These are phyloP conservation scores for Hylaeus anthracinus DNA, from an alignment of 1,140 invertebrate species.

Conservation along the genomic window DNA sequence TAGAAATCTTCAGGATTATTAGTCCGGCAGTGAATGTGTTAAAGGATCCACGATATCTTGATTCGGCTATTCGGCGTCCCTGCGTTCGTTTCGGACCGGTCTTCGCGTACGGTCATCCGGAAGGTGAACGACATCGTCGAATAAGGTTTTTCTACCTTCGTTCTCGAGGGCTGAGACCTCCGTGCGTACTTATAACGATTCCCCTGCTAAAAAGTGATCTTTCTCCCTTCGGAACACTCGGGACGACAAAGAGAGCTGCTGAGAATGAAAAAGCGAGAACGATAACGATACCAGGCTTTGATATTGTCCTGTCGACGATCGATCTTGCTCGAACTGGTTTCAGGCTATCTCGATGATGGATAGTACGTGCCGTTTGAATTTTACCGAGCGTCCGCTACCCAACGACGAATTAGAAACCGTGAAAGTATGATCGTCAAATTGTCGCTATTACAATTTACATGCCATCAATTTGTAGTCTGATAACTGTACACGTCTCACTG, in stretches of 20 bases:
- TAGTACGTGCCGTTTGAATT: slow-evolving; percentile 1
- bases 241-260: neutral
- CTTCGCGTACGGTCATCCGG: slow-evolving; percentile 15
- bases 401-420: neutral
- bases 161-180: slow-evolving; percentile 17
- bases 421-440: neutral
- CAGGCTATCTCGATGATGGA: slow-evolving; percentile 15
- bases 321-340: slow-evolving; percentile 18
- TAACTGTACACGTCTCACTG: too few relatives aligned
- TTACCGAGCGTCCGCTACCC: neutral
- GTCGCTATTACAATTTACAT: too few relatives aligned
- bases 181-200: neutral
- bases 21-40: neutral
- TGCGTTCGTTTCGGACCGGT: slow-evolving; percentile 28
- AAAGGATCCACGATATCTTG: slow-evolving; percentile 2
- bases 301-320: slow-evolving; percentile 12
- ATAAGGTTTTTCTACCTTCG: slow-evolving; percentile 14
- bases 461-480: too few relatives aligned
- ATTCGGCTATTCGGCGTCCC: neutral
- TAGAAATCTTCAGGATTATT: too few relatives aligned
- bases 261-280: too few relatives aligned
- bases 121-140: slow-evolving; percentile 39
- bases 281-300: slow-evolving; percentile 8
- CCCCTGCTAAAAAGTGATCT: slow-evolving; percentile 10
- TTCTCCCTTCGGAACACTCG: neutral